Conservation (phyloP, 1,140 invertebrate genomes). For the Heliconius melpomene region DNA sequence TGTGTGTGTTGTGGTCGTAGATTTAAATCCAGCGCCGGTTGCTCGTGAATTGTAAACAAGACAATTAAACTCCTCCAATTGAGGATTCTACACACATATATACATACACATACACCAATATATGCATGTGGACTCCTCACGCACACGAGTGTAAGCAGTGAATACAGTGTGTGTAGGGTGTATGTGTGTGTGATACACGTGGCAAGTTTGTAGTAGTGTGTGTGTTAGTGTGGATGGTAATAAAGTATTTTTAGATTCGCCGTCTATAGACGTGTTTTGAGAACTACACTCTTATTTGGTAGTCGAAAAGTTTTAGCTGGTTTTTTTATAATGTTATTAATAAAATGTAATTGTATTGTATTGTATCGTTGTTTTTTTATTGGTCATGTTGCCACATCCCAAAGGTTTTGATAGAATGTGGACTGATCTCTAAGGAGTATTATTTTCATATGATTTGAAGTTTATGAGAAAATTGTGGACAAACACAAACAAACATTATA, state of each 20-base stretch:
- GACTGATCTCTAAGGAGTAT: background rate
- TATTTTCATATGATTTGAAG: too few relatives aligned
- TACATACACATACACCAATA: background rate
- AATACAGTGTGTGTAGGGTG: background rate
- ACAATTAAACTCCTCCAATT: constrained; percentile 52
- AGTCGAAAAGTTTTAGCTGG: background rate
- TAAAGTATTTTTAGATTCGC: constrained; percentile 13
- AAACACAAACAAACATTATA: too few relatives aligned
- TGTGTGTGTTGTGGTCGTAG: constrained; percentile 17
- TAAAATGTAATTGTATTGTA: background rate
- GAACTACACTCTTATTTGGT: background rate
- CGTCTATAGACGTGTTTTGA: constrained; percentile 12
- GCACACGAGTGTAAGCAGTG: background rate
- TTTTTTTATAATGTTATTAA: background rate
- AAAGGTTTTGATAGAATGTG: too few relatives aligned
- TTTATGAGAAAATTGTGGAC: too few relatives aligned
- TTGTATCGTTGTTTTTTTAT: too few relatives aligned
- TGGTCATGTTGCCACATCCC: too few relatives aligned
- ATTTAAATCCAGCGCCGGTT: constrained; percentile 44
- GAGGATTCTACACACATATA: constrained; percentile 38
- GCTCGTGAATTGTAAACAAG: constrained; percentile 52
- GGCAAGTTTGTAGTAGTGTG: background rate
- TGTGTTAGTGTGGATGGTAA: constrained; percentile 4
- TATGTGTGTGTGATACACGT: constrained; percentile 17
- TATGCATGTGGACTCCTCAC: background rate